These are phyloP conservation scores for Hippasteria phrygiana DNA, from an alignment of 53 echinoderm and acorn worm species.

Conservation along the genomic window DNA sequence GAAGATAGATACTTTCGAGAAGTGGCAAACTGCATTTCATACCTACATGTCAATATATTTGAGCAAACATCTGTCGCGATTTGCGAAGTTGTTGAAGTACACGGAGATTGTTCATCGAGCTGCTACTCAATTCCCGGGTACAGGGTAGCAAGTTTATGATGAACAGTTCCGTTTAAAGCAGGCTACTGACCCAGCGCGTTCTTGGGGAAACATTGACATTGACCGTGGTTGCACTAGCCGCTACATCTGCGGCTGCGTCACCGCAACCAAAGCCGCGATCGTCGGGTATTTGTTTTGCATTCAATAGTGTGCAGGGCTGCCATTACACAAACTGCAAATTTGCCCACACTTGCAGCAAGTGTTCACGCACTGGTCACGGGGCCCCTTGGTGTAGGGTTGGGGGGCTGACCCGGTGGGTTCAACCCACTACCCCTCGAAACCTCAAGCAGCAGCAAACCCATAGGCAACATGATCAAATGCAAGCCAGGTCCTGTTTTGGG, in stretches of 20 bases:
- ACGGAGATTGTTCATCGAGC: conserved; percentile 8
- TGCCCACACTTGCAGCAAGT: conserved; percentile 2
- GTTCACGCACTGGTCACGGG: neutral
- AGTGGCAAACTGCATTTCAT: conserved; percentile 52
- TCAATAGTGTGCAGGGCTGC: neutral
- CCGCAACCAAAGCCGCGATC: too few relatives aligned
- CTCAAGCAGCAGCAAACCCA: too few relatives aligned
- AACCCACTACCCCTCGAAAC: too few relatives aligned
- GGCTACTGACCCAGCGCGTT: neutral
- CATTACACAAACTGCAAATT: neutral
- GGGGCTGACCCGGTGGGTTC: neutral
- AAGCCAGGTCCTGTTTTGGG: too few relatives aligned
- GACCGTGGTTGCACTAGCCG: neutral
- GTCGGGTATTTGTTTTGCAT: neutral
- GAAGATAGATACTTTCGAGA: too few relatives aligned
- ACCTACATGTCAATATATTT: conserved; percentile 39
- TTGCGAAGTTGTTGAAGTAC: conserved; percentile 53
- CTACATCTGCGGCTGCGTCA: neutral
- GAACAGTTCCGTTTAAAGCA: conserved; percentile 47
- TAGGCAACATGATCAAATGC: neutral
- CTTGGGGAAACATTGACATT: neutral
- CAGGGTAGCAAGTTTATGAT: conserved; percentile 54
- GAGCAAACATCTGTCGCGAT: conserved; percentile 4
- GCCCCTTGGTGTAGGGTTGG: neutral
- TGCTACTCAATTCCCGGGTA: conserved; percentile 14